Evolutionary conservation across 2,113 vertebrate genomes (phyloP).

Genomic region (Neolamprologus tretocephalus): DNA sequence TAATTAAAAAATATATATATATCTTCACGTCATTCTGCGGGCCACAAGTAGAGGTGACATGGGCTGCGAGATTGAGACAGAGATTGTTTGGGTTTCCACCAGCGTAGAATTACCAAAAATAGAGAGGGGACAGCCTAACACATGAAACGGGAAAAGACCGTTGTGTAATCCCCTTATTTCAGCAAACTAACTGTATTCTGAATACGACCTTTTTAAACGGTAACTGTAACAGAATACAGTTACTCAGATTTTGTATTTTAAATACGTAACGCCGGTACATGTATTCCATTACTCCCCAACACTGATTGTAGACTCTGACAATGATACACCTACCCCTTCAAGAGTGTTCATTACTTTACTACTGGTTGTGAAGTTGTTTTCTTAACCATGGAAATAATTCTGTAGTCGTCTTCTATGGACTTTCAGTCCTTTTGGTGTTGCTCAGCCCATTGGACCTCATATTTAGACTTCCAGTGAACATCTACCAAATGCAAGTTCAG

Average conservation of each 20-base stretch:
- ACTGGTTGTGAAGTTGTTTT: background rate
- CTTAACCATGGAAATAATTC: background rate
- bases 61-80: background rate
- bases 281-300: background rate
- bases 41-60: background rate
- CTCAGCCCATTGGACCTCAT: background rate
- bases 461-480: background rate
- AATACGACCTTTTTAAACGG: background rate
- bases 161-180: background rate
- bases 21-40: background rate
- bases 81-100: background rate
- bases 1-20: rapidly evolving
- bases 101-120: background rate
- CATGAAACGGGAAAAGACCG: background rate
- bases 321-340: background rate
- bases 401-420: background rate
- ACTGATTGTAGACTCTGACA: background rate
- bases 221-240: background rate
- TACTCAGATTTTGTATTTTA: background rate
- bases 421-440: background rate
- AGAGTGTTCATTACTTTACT: background rate
- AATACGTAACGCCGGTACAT: background rate
- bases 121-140: background rate
- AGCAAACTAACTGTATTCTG: background rate
- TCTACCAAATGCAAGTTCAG: background rate